Base-by-base conservation (phyloP, 2,888 invertebrate species). In the Netelia inedita region DNA sequence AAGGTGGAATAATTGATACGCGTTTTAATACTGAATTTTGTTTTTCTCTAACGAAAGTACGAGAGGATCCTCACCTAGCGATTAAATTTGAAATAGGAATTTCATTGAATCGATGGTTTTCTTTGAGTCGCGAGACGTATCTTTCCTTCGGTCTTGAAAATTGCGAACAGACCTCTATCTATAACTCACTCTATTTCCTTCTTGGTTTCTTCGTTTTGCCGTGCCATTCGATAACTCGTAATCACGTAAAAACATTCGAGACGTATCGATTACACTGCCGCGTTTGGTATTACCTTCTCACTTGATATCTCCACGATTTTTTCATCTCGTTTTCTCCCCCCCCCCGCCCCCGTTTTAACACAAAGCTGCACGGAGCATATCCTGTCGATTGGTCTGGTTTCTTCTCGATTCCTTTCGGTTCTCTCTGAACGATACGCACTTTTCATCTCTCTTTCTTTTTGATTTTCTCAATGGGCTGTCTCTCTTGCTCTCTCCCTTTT, bases 241-340 rank as follows among this genome's bases (percentile, higher is more conserved):
- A 79, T 73, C 80, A 41, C 59, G 80, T 68, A 72, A 76, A 84
- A 84, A 84, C 84, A 81, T 68, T 74, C 84, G 80, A 76, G 68
- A 81, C 84, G 76, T 76, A 81, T 84, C 80, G 84, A 84, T 84
- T 76, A 84, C 84, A 72, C 76, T 35, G 57, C 57, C 19, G 65
- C 71, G 65, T 19, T 53, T 16, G 59, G 53, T 9, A 28, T 53
- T 71, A n/a, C 61, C 14, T 14, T 61, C n/a, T 61, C 28, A 28
- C 21, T 59, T 23, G 23, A 5, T 53, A n/a, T 6, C 41, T 35
- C 41, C 16, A 14, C 8, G 35, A 5, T 28, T 28, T 68, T 28
- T 63, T 16, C 68, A n/a, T 66, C 28, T 53, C n/a, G 6, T 55
- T 71, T 72, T 41, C 63, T 50, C 65, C 43, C 16, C 50, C 55